Conservation (phyloP, 1,140 invertebrate species). For the Leptinotarsa undecemlineata region DNA sequence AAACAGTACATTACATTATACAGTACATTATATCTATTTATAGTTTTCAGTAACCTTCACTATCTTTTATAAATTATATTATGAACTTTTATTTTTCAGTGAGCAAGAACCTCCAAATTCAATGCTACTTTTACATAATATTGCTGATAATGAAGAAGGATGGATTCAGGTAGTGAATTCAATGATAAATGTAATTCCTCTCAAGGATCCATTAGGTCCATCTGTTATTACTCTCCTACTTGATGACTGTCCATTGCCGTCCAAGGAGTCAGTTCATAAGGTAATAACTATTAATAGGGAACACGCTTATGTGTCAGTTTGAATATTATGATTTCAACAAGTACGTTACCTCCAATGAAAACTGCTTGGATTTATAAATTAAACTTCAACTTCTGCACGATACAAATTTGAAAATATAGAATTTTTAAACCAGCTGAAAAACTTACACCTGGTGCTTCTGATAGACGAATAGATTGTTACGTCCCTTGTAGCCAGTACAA, state of each 20-base stretch:
- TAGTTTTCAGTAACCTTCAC: too few species aligned
- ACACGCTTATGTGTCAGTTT: background rate
- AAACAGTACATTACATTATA: too few species aligned
- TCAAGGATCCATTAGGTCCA: slow-evolving; percentile 85
- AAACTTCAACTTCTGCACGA: too few species aligned
- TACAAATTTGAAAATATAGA: background rate
- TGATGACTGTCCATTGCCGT: slow-evolving; percentile 90
- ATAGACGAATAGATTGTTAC: too few species aligned
- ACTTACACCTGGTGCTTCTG: too few species aligned
- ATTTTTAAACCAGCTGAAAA: too few species aligned
- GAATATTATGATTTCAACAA: background rate
- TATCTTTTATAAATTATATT: too few species aligned
- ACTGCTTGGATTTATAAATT: too few species aligned
- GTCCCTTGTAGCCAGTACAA: too few species aligned
- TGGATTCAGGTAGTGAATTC: slow-evolving; percentile 90
- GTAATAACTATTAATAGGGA: slow-evolving; percentile 40
- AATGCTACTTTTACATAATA: slow-evolving; percentile 79
- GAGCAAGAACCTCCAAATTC: slow-evolving; percentile 85
- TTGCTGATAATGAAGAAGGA: slow-evolving; percentile 87
- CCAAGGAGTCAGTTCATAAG: slow-evolving; percentile 68
- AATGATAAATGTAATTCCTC: slow-evolving; percentile 84
- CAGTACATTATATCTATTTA: too few species aligned
- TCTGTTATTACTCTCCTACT: slow-evolving; percentile 88
- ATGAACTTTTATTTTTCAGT: slow-evolving; percentile 58
- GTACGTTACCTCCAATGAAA: too few species aligned